Percentiles rank a stretch among this genome's conserved stretches.
These are phyloP conservation scores for Triops longicaudatus DNA, from an alignment of 1,140 invertebrate species.

Conservation along the genomic window DNA sequence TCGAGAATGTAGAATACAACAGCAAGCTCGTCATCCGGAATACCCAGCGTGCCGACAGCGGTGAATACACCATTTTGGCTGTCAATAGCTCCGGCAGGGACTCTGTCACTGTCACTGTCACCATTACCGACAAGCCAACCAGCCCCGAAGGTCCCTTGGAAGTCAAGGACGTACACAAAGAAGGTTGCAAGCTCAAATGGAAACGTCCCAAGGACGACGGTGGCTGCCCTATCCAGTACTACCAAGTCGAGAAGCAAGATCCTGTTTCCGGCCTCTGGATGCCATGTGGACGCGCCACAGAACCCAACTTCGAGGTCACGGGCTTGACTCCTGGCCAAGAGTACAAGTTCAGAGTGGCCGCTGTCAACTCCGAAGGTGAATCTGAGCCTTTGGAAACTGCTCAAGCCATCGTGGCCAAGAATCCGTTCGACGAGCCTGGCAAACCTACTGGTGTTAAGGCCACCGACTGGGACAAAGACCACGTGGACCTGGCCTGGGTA, in stretches of 20 bases:
- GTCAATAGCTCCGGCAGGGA: slow-evolving; percentile 80
- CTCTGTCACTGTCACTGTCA: slow-evolving; percentile 76
- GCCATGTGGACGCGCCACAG: slow-evolving; percentile 70
- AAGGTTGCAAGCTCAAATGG: slow-evolving; percentile 90
- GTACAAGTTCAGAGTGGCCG: slow-evolving; percentile 89
- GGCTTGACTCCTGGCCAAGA: slow-evolving; percentile 82
- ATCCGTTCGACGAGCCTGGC: slow-evolving; percentile 92
- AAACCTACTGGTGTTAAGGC: slow-evolving; percentile 82
- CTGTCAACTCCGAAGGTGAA: slow-evolving; percentile 92
- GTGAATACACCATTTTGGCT: slow-evolving; percentile 78
- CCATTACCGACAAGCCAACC: slow-evolving; percentile 81
- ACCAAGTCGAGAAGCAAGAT: slow-evolving; percentile 90
- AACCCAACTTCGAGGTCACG: slow-evolving; percentile 71
- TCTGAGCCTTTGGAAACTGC: slow-evolving; percentile 85
- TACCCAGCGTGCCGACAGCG: slow-evolving; percentile 67
- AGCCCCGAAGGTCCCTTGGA: slow-evolving; percentile 82
- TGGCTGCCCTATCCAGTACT: slow-evolving; percentile 79
- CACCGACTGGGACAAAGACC: slow-evolving; percentile 93
- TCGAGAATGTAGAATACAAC: slow-evolving; percentile 78
- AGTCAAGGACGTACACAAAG: slow-evolving; percentile 81
- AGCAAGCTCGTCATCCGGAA: slow-evolving; percentile 77
- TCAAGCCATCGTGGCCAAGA: slow-evolving; percentile 82
- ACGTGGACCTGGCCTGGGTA: slow-evolving; percentile 80
- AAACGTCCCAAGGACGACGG: slow-evolving; percentile 84
- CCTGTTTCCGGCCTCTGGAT: slow-evolving; percentile 89